Percentiles rank a stretch among this genome's conserved stretches.
These are phyloP conservation scores for Ichneumon xanthorius DNA, from an alignment of 2,888 invertebrate species.

Conservation along the genomic window DNA sequence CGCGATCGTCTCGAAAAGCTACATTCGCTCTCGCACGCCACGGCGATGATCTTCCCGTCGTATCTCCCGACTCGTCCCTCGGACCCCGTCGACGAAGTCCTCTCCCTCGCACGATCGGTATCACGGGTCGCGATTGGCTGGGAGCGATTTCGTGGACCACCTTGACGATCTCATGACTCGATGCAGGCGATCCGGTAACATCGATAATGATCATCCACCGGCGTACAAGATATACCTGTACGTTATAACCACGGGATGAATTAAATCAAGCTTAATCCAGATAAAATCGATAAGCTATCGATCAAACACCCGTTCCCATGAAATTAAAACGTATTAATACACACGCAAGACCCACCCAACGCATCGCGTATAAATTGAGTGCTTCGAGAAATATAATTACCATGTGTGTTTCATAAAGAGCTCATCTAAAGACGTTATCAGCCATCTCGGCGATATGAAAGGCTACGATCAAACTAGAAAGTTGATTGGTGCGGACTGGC, in stretches of 20 bases:
- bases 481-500: slow-evolving; percentile 32
- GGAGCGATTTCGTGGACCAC: slow-evolving; percentile 66
- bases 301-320: slow-evolving; percentile 45
- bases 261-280: slow-evolving; percentile 62
- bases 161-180: slow-evolving; percentile 57
- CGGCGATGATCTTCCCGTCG: slow-evolving; percentile 58
- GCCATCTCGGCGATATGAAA: background rate
- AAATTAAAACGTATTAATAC: slow-evolving; percentile 48
- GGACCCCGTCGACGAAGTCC: slow-evolving; percentile 15
- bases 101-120: slow-evolving; percentile 37
- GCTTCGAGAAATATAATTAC: slow-evolving; percentile 19
- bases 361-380: background rate
- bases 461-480: slow-evolving; percentile 39
- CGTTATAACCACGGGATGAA: slow-evolving; percentile 29
- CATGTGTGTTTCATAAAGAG: background rate
- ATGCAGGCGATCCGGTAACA: slow-evolving; percentile 15
- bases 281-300: slow-evolving; percentile 57
- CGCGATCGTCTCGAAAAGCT: slow-evolving; percentile 45
- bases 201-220: slow-evolving; percentile 55
- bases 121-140: slow-evolving; percentile 57
- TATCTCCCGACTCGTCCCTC: slow-evolving; percentile 9
- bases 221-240: slow-evolving; percentile 13
- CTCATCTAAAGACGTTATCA: slow-evolving; percentile 21
- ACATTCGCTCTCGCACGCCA: slow-evolving; percentile 12
- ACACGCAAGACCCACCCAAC: background rate